Base-by-base conservation (phyloP, 2,113 vertebrate genomes). In the Triplophysa siluroides region DNA sequence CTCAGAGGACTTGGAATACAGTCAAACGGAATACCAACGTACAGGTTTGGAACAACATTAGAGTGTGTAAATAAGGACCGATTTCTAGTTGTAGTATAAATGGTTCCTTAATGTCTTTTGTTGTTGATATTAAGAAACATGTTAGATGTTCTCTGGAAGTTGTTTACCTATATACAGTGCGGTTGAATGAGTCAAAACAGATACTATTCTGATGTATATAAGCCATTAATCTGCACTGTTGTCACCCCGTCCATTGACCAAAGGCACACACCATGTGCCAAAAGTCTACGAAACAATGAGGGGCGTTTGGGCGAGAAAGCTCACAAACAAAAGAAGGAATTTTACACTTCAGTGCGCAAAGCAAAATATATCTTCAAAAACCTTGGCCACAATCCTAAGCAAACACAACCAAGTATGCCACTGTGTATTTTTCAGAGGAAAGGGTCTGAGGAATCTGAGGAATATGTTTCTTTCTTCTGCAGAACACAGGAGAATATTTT, bases 361-460 rank as follows among this genome's bases (percentile, higher is more conserved):
- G 54, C 68, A 18, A 64, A 63, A 50, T 19, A 69, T 13, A 8
- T 9, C 23, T 14, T 29, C 23, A 79, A n/a, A n/a, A 70, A 66
- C 47, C 23, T 23, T 33, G 64, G 6, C 12, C 16, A 52, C n/a
- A 23, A 54, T 23, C 41, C 47, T 21, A 67, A 10, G 14, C 67
- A 80, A 72, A 52, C 8, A 41, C 19, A 71, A 50, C 24, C 12
- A 9, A 33, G 38, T n/a, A 18, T n/a, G 56, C 16, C 19, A 4
- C 38, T 21, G 33, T 52, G 23, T 16, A n/a, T 47, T 38, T 61
- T 2, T 18, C 9, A 61, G 13, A 47, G 65, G 64, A 70, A 75
- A n/a, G n/a, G n/a, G n/a, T 23, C 68, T 75, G 60, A 76, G 67
- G 64, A 70, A 75, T 23, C 68, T 75, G 60, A 76, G 67, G 33